Base-by-base conservation (phyloP, 2,113 vertebrate species). In the Grammomys dolichurus region DNA sequence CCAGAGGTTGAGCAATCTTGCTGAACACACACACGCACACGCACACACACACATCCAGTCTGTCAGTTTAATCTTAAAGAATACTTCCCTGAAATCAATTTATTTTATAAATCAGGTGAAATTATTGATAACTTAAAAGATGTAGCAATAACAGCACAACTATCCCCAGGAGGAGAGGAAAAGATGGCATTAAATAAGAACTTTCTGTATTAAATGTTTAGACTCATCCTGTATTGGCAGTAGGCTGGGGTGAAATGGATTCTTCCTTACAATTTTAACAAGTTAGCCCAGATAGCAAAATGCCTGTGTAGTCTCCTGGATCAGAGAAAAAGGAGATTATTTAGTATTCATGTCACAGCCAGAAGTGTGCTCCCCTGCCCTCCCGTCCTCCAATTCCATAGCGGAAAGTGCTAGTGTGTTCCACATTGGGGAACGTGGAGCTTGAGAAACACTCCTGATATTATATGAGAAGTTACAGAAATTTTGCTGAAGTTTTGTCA, bases 361-460 rank as follows among this genome's bases (percentile, higher is more conserved):
- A 1, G 33, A 4, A 31, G 19, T 24, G 0, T 43, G 31, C 14
- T 43, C 5, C n/a, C 22, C 19, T 43, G 40, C 13, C 11, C 19
- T 69, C 36, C 11, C 43, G 0, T 63, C 24, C 24, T 78, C 43
- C 8, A 43, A 0, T 56, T 65, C n/a, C 54, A 60, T 3, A 19
- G 48, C 5, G 4, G 33, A 40, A 3, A 3, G 1, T 24, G 7
- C 19, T 4, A 13, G 10, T 8, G 12, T 73, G 43, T 46, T 26
- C n/a, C 80, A 31, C 22, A 10, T 0, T 24, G 56, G 76, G 48
- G 58, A 56, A 13, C n/a, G 12, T 2, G 0, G 13, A 84, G 26
- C 3, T 82, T n/a, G 36, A 54, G 54, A 43, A 8, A 78, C 5
- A 60, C 20, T 22, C 56, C 14, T 17, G 3, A 24, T 4, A 2